Evolutionary conservation across 2,888 invertebrate genomes (phyloP).

Genomic region (Drosophila prostipennis): DNA sequence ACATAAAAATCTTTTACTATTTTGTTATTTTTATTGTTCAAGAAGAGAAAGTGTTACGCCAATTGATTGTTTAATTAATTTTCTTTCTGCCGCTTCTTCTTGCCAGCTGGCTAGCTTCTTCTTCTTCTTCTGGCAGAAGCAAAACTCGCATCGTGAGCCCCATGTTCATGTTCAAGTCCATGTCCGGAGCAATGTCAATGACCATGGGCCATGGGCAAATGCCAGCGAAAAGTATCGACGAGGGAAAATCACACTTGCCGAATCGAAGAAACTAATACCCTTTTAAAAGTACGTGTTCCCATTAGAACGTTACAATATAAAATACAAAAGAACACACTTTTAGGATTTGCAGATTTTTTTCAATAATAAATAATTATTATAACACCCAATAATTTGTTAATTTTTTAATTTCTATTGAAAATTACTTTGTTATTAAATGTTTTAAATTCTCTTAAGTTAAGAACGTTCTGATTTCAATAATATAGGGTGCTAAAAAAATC

Average conservation of each 20-base stretch:
- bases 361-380: too few species aligned
- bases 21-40: constrained; percentile 64
- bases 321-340: too few species aligned
- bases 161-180: constrained; percentile 34
- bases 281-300: not conserved
- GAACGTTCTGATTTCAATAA: too few species aligned
- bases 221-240: constrained; percentile 2
- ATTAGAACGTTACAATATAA: not conserved
- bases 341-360: too few species aligned
- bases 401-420: too few species aligned
- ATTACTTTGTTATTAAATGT: too few species aligned
- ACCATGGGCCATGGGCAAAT: constrained; percentile 49
- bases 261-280: constrained; percentile 20
- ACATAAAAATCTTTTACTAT: constrained; percentile 57
- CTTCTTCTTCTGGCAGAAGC: constrained; percentile 5
- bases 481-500: too few species aligned
- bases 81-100: constrained; percentile 38
- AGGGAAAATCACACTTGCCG: not conserved
- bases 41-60: constrained; percentile 80
- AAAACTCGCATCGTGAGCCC: constrained; percentile 6
- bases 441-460: too few species aligned
- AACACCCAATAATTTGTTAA: too few species aligned
- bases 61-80: constrained; percentile 77
- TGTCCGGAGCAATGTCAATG: constrained; percentile 63
- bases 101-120: constrained; percentile 25